Evolutionary conservation across 2,797 vertebrate species (phyloP).

Genomic region (Gorsachius magnificus): DNA sequence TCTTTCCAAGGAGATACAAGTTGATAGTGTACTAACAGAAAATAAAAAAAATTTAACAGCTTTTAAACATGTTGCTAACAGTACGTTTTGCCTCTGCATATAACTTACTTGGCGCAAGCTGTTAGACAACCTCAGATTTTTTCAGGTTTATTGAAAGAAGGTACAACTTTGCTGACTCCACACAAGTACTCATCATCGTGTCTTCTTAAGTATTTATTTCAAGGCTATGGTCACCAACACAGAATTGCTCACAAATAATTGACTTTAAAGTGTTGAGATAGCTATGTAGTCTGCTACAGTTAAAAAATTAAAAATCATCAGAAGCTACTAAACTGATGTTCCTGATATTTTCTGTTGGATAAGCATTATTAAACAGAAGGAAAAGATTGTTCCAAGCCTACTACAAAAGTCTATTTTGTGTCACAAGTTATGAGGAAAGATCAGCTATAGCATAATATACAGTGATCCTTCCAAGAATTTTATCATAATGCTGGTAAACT

Average conservation of each 20-base stretch:
- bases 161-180: neutral
- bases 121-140: neutral
- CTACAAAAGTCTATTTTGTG: neutral
- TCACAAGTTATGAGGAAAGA: neutral
- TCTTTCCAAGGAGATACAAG: neutral
- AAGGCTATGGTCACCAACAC: neutral
- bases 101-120: neutral
- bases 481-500: neutral
- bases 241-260: neutral
- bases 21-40: neutral
- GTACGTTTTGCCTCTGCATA: neutral
- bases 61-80: neutral
- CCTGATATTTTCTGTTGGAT: neutral
- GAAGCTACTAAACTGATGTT: neutral
- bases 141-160: neutral
- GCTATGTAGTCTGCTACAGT: neutral
- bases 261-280: neutral
- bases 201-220: neutral
- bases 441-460: neutral
- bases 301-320: neutral
- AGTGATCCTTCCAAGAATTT: neutral
- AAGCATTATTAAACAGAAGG: neutral
- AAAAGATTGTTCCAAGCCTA: neutral
- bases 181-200: neutral
- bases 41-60: neutral